Base-by-base conservation (phyloP, 2,113 vertebrate species). In the Pomatostomus ruficeps region DNA sequence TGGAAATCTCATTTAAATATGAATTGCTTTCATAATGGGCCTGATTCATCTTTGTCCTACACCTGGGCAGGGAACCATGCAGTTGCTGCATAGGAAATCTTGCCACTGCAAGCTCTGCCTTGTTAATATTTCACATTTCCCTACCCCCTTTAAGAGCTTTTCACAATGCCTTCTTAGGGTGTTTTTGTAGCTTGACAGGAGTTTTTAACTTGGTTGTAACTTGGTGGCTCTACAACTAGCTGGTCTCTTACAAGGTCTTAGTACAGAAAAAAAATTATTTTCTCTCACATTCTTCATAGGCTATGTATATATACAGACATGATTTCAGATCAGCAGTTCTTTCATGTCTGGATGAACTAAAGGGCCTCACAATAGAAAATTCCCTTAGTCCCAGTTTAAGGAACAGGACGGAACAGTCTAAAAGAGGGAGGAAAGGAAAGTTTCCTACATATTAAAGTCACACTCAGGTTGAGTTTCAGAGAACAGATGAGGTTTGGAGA, bases 1-100 rank as follows among this genome's bases (percentile, higher is more conserved):
- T 96, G 85, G 59, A 93, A 94, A 91, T 77, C 70, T 91, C 76
- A 91, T 92, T 95, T 94, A 84, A 93, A 93, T 92, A 97, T 87
- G 94, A 91, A 93, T 91, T 91, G 85, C 61, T 93, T 95, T 93
- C 61, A 85, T 85, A 96, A 93, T 63, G 33, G 90, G 51, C 43
- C 57, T 8, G 76, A 94, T 97, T 91, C 94, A 83, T 92, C 89
- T 79, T 74, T 89, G 85, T 88, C 72, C 85, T 90, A 52, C 42
- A 48, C 43, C 51, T 59, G 92, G 85, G 73, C 85, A 90, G 36
- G 89, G 55, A 89, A 96, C 76, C 48, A 52, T 29, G 42, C 58
- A 85, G 87, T 82, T 83, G 51, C 35, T 74, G 72, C 65, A n/a
- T 15, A 62, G 68, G 51, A 95, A 91, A 88, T 52, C 59, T 67